phyloP scores from a whole-genome alignment of 1,140 invertebrate genomes.

The Drosophila chauvacae region DNA sequence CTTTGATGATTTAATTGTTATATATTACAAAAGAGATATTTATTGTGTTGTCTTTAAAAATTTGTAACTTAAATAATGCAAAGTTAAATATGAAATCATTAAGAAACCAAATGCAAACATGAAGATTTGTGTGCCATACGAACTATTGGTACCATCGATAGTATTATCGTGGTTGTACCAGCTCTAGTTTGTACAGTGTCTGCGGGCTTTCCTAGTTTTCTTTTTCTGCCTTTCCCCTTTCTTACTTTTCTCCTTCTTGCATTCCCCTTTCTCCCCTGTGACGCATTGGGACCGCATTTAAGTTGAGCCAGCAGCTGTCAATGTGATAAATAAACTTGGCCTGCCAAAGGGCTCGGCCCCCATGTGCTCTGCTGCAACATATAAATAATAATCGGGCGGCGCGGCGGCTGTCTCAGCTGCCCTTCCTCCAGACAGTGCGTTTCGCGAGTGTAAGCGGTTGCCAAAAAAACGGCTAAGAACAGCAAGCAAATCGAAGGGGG shows the following conservation, averaged over 20 bases:
- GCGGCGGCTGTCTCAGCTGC: slow-evolving; percentile 19
- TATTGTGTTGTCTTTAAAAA: not conserved
- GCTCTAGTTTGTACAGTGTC: not conserved
- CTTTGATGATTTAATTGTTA: not conserved
- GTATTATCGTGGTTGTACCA: not conserved
- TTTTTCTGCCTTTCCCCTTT: not conserved
- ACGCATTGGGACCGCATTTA: slow-evolving; percentile 70
- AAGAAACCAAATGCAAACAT: not conserved
- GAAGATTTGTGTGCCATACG: not conserved
- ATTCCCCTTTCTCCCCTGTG: slow-evolving; percentile 6
- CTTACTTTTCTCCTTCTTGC: not conserved
- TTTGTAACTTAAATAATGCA: not conserved
- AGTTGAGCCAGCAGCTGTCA: slow-evolving; percentile 72
- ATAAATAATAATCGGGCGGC: slow-evolving; percentile 50
- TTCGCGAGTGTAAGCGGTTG: slow-evolving; percentile 2
- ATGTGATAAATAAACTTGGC: slow-evolving; percentile 79
- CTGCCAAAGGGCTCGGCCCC: slow-evolving; percentile 24
- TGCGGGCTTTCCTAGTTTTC: not conserved
- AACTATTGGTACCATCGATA: not conserved
- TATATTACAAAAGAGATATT: not conserved
- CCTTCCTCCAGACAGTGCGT: slow-evolving; percentile 19
- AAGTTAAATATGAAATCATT: not conserved
- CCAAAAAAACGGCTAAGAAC: not conserved
- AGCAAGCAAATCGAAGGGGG: not conserved
- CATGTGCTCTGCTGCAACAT: slow-evolving; percentile 39